phyloP scores from a whole-genome alignment of 1,140 invertebrate species.

The Brachionus sp. region DNA sequence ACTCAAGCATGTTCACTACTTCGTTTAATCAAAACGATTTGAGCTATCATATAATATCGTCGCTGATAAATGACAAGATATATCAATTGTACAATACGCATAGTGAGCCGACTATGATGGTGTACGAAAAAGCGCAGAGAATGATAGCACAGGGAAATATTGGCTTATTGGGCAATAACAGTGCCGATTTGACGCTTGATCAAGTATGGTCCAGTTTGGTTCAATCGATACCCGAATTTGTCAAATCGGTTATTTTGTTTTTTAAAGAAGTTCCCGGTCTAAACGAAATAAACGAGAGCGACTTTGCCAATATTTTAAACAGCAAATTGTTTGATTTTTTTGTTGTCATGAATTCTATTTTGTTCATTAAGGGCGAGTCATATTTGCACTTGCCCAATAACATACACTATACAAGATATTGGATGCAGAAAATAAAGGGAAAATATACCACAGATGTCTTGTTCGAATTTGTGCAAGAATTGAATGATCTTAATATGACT shows the following conservation, averaged over 20 bases:
- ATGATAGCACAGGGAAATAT: neutral
- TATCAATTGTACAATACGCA: conserved; percentile 39
- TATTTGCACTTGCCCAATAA: conserved; percentile 26
- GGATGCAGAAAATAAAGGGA: conserved; percentile 38
- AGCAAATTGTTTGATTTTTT: conserved; percentile 44
- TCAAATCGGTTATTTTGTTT: neutral
- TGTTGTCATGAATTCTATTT: conserved; percentile 20
- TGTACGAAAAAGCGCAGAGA: conserved; percentile 11
- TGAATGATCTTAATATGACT: conserved; percentile 12
- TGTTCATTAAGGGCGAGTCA: conserved; percentile 9
- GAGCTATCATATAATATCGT: conserved; percentile 22
- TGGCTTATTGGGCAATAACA: neutral
- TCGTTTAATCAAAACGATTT: conserved; percentile 16
- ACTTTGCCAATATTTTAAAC: conserved; percentile 41
- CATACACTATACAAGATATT: conserved; percentile 20
- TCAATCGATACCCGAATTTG: neutral
- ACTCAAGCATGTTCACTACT: conserved; percentile 13
- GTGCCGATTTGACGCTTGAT: neutral
- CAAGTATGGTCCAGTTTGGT: neutral
- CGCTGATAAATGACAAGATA: conserved; percentile 38
- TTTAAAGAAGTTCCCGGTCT: conserved; percentile 35
- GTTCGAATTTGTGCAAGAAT: conserved; percentile 26
- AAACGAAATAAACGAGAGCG: conserved; percentile 14
- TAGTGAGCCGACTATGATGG: neutral
- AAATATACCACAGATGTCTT: conserved; percentile 1